phyloP scores from a whole-genome alignment of 2,113 vertebrate genomes.

The Ageneiosus marmoratus region DNA sequence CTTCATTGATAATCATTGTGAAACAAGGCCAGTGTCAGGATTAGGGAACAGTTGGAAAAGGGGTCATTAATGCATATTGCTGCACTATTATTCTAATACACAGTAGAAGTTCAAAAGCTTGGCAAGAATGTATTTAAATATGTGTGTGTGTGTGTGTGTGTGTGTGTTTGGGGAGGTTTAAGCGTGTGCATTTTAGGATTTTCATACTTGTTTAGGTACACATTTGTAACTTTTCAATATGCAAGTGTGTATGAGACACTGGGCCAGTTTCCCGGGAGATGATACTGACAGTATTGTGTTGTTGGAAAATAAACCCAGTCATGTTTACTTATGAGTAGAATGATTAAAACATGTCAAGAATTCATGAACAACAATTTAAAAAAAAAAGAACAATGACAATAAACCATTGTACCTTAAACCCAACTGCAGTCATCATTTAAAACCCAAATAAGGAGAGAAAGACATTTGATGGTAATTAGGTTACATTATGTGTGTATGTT shows the following conservation, averaged over 20 bases:
- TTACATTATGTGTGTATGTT: too few species aligned
- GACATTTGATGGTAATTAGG: too few species aligned
- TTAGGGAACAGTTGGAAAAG: not conserved
- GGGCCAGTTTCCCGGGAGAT: constrained; percentile 10
- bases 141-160: constrained; percentile 52
- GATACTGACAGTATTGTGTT: constrained; percentile 68
- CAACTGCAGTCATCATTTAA: not conserved
- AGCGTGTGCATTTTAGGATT: constrained; percentile 72
- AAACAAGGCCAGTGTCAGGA: not conserved
- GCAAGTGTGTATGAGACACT: constrained; percentile 64
- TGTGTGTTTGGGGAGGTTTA: too few species aligned
- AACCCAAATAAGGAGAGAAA: not conserved
- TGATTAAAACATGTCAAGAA: constrained; percentile 69
- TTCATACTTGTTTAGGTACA: constrained; percentile 67
- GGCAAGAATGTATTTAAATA: constrained; percentile 34
- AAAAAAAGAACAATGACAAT: constrained; percentile 66
- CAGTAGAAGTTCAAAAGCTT: constrained; percentile 30
- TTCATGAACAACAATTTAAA: constrained; percentile 69
- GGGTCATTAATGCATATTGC: constrained; percentile 9
- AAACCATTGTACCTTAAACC: constrained; percentile 65
- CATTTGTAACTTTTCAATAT: constrained; percentile 73
- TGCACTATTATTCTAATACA: constrained; percentile 9
- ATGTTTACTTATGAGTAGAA: constrained; percentile 72
- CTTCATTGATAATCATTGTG: constrained; percentile 20
- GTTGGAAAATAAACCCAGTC: constrained; percentile 66